phyloP scores from a whole-genome alignment of 2,797 vertebrate genomes.

The Clarias laeviceps region DNA sequence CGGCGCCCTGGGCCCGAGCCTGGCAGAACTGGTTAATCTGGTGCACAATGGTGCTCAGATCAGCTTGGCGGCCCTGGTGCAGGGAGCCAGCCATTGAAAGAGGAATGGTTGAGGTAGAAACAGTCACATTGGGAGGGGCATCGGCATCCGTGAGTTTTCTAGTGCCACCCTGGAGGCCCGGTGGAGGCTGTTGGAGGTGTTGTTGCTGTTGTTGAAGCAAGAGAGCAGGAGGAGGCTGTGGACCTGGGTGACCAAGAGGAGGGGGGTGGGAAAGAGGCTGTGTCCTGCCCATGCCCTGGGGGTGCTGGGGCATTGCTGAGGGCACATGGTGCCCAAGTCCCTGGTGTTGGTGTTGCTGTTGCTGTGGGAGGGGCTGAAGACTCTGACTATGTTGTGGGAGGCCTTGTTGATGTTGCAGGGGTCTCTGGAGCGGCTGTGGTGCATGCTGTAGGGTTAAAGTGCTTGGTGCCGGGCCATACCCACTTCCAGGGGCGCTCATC shows the following conservation, averaged over 20 bases:
- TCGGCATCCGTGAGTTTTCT: constrained; percentile 93
- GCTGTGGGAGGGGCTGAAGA: constrained; percentile 79
- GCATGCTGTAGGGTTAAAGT: constrained; percentile 95
- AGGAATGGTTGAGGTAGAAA: constrained; percentile 99
- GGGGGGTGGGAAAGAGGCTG: constrained; percentile 59
- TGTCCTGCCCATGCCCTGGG: constrained; percentile 66
- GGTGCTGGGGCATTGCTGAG: constrained; percentile 80
- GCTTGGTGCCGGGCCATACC: constrained; percentile 81
- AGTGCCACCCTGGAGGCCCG: constrained; percentile 84
- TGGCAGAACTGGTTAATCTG: constrained; percentile 99
- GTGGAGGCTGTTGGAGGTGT: constrained; percentile 78
- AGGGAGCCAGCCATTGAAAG: constrained; percentile 94
- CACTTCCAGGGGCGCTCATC: constrained; percentile 88
- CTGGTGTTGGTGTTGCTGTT: constrained; percentile 74
- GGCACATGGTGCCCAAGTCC: constrained; percentile 85
- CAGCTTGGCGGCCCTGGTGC: constrained; percentile 89
- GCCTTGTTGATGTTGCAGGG: constrained; percentile 74
- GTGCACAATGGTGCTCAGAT: constrained; percentile 98
- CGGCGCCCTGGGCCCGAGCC: constrained; percentile 86
- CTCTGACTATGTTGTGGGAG: constrained; percentile 82
- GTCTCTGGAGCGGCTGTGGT: constrained; percentile 67
- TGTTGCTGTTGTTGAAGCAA: constrained; percentile 85
- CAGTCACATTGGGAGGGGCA: constrained; percentile 97
- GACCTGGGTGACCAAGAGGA: constrained; percentile 60
- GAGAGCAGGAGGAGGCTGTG: constrained; percentile 81